These are phyloP conservation scores for Coregonus ussuriensis DNA, from an alignment of 2,797 vertebrate species.

Conservation along the genomic window DNA sequence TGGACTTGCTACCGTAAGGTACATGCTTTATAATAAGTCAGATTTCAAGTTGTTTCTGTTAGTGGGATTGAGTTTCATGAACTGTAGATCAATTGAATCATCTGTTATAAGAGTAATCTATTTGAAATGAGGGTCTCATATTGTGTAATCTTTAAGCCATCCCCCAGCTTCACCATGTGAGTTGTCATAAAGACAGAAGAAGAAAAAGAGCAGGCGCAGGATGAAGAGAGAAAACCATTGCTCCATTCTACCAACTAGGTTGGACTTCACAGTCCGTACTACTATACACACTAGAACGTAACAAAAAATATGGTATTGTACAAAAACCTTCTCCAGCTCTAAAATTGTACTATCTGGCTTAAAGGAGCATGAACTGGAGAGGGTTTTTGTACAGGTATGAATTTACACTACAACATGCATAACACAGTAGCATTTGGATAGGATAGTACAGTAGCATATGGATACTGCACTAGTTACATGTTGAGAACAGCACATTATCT, in stretches of 20 bases:
- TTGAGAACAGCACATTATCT: no score
- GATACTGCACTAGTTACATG: neutral
- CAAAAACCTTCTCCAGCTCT: neutral
- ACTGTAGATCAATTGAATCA: no score
- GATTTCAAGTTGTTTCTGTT: neutral
- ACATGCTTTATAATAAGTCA: neutral
- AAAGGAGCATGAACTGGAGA: neutral
- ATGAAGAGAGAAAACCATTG: neutral
- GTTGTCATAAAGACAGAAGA: neutral
- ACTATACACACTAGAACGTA: neutral
- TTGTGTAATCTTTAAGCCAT: no score
- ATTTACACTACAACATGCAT: neutral
- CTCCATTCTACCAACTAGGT: neutral
- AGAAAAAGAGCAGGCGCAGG: neutral
- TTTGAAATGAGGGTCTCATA: no score
- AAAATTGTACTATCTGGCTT: neutral
- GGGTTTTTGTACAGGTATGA: neutral
- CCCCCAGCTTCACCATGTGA: no score
- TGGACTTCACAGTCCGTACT: neutral
- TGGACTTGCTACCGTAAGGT: constrained; percentile 29
- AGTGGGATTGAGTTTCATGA: neutral
- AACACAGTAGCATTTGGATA: neutral
- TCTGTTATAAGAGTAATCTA: no score
- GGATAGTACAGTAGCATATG: neutral
- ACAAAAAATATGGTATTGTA: neutral